Evolutionary conservation across 2,797 vertebrate genomes (phyloP).

Genomic region (Sebastiscus albofasciatus): DNA sequence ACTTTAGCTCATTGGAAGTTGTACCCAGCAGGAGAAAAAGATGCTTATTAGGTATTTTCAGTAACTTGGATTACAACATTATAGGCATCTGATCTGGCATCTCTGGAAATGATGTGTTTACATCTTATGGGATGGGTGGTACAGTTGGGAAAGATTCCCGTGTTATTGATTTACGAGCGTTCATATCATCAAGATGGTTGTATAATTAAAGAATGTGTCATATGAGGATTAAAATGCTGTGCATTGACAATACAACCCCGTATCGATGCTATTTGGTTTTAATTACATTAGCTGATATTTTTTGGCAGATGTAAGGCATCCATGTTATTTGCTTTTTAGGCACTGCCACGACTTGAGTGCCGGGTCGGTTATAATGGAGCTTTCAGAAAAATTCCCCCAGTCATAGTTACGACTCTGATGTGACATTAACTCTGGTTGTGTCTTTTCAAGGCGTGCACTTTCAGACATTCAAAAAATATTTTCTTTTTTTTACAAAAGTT

Average conservation of each 20-base stretch:
- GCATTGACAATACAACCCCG: too few relatives aligned
- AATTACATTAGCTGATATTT: background rate
- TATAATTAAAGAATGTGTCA: background rate
- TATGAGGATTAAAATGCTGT: too few relatives aligned
- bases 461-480: background rate
- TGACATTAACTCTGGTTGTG: background rate
- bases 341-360: background rate
- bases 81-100: too few relatives aligned
- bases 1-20: constrained; percentile 2
- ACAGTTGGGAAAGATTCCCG: background rate
- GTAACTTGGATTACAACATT: background rate
- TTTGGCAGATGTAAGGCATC: background rate
- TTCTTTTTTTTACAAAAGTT: too few relatives aligned
- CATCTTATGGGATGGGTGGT: background rate
- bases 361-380: background rate
- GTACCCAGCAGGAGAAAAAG: background rate
- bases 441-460: background rate
- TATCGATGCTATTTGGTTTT: background rate
- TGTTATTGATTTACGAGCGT: background rate
- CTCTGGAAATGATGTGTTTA: background rate
- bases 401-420: background rate
- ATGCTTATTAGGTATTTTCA: background rate
- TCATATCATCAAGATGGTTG: background rate
- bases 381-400: background rate
- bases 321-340: background rate